Percentiles rank a stretch among this genome's conserved stretches.
Conservation (phyloP, 2,888 invertebrate species). For the Lasioglossum calceatum region DNA sequence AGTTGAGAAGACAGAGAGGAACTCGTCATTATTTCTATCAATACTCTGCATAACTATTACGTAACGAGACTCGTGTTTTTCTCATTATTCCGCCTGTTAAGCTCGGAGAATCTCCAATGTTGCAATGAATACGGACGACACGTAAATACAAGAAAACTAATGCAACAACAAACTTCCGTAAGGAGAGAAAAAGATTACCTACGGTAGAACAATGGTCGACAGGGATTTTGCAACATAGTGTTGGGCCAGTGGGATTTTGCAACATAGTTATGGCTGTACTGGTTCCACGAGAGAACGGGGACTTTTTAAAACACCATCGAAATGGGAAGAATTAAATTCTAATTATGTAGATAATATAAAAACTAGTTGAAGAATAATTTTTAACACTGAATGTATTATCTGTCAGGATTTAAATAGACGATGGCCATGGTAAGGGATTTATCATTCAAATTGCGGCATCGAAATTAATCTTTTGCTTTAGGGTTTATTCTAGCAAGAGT, state of each 20-base stretch:
- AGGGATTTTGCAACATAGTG: not conserved
- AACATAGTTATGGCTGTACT: not conserved
- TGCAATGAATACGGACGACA: not conserved
- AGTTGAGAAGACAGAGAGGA: not conserved
- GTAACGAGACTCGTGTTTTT: not conserved
- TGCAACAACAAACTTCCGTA: not conserved
- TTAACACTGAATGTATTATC: not conserved
- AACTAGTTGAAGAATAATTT: not conserved
- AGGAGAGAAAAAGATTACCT: not conserved
- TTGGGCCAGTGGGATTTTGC: not conserved
- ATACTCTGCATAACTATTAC: conserved; percentile 1
- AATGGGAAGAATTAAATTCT: not conserved
- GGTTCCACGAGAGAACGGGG: not conserved
- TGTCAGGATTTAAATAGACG: not conserved
- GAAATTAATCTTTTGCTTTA: not conserved
- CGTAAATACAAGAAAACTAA: not conserved
- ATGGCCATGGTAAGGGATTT: not conserved
- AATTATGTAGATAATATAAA: not conserved
- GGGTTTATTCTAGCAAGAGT: not conserved
- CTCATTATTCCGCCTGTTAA: not conserved
- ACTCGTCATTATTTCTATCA: no score
- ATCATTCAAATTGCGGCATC: not conserved
- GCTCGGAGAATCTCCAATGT: not conserved
- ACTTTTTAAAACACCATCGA: not conserved
- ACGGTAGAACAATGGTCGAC: not conserved